Percentiles rank a stretch among this genome's conserved stretches.
Conservation (phyloP, 2,888 invertebrate species). For the Cheilosia vernalis region DNA sequence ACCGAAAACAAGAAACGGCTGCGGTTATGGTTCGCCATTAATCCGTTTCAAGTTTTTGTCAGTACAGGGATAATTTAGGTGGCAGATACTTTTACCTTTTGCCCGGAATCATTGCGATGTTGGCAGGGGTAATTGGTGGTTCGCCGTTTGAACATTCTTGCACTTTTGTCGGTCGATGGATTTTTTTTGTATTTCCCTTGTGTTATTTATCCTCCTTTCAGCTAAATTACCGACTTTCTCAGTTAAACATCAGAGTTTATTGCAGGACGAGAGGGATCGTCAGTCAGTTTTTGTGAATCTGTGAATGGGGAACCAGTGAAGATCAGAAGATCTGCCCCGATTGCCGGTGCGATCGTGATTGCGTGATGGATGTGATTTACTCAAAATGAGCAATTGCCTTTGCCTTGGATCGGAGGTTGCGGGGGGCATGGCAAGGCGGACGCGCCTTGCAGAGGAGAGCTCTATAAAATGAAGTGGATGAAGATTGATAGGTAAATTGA, state of each 20-base stretch:
- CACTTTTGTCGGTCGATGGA: constrained; percentile 22
- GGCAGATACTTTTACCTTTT: constrained; percentile 70
- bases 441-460: constrained; percentile 22
- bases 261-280: constrained; percentile 47
- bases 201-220: constrained; percentile 44
- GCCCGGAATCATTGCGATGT: constrained; percentile 24
- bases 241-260: constrained; percentile 63
- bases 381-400: constrained; percentile 66
- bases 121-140: constrained; percentile 56
- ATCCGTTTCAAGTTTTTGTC: constrained; percentile 36
- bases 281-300: constrained; percentile 10
- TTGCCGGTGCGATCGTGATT: constrained; percentile 68
- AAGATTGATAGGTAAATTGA: constrained; percentile 74
- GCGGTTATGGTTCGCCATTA: constrained; percentile 24
- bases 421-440: neutral
- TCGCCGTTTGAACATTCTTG: constrained; percentile 37
- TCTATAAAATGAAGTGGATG: constrained; percentile 69
- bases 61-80: constrained; percentile 61
- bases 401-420: neutral
- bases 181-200: constrained; percentile 18
- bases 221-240: constrained; percentile 58
- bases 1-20: constrained; percentile 33
- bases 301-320: constrained; percentile 43
- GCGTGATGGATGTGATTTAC: constrained; percentile 75
- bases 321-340: constrained; percentile 63